phyloP scores from a whole-genome alignment of 2,888 invertebrate genomes.

The Shargacucullia verbasci region DNA sequence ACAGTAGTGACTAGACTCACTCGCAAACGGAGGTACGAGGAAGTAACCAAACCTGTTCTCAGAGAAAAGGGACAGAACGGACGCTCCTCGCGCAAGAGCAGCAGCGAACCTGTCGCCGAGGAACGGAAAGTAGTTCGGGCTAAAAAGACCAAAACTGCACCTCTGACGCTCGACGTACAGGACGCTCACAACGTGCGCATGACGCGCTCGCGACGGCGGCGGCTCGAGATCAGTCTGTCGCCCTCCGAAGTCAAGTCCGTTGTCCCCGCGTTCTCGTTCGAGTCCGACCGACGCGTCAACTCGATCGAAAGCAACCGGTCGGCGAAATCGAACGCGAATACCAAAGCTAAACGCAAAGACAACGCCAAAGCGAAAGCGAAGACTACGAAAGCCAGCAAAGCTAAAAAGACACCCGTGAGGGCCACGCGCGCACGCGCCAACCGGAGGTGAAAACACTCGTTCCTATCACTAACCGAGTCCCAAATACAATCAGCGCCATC shows the following conservation, averaged over 20 bases:
- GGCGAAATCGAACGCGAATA: slow-evolving; percentile 59
- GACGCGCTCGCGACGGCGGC: slow-evolving; percentile 77
- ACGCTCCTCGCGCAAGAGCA: slow-evolving; percentile 65
- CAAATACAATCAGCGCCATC: slow-evolving; percentile 50
- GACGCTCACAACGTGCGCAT: slow-evolving; percentile 69
- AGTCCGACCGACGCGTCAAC: slow-evolving; percentile 74
- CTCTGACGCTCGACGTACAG: slow-evolving; percentile 58
- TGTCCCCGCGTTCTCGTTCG: slow-evolving; percentile 75
- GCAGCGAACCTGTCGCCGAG: slow-evolving; percentile 45
- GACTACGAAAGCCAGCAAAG: slow-evolving; percentile 58
- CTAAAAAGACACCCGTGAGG: slow-evolving; percentile 69
- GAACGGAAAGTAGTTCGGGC: slow-evolving; percentile 73
- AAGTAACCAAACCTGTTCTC: slow-evolving; percentile 75
- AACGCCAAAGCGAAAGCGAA: slow-evolving; percentile 59
- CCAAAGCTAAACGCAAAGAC: slow-evolving; percentile 54
- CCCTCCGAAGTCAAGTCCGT: slow-evolving; percentile 75
- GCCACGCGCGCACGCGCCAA: slow-evolving; percentile 69
- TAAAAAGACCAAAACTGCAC: slow-evolving; percentile 62
- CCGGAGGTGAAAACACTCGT: slow-evolving; percentile 73
- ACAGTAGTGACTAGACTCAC: slow-evolving; percentile 68
- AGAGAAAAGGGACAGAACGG: slow-evolving; percentile 84
- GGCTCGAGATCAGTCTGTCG: slow-evolving; percentile 79
- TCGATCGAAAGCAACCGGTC: slow-evolving; percentile 75
- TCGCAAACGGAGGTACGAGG: slow-evolving; percentile 77
- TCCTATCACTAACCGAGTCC: slow-evolving; percentile 17